Evolutionary conservation across 1,140 invertebrate species (phyloP), one percentile per base, ranked within the genome.

Genomic region (Babylonia areolata): DNA sequence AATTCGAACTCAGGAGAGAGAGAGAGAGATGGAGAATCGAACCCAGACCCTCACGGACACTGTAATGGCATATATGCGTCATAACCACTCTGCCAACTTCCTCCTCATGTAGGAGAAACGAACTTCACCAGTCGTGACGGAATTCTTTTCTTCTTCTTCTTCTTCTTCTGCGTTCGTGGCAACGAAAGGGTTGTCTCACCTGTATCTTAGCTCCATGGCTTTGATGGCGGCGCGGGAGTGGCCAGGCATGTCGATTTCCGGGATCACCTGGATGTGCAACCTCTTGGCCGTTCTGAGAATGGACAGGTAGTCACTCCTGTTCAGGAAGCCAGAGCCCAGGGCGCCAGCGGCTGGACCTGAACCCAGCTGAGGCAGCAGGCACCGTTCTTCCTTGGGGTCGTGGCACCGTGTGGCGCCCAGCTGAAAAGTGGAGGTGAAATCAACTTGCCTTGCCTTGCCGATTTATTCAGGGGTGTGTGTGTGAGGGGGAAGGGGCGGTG

Each of bases 201-300:
- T 73, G 9, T 75, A 79, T 1, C 86, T 23, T 3, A 58, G 35
- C 73, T 92, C 89, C 90, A 94, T 92, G 11, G 91, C 75, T 64
- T 87, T 90, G 31, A 94, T 91, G 58, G 92, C 93, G 17, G 93
- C 92, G 12, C 90, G 85, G 23, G 89, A 86, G 81, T 94, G 93
- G 5, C 93, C 93, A 12, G 93, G 93, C 88, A 92, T 91, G 79
- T 94, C 93, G 58, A 94, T 85, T 88, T 94, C 93, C 0, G 93
- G 93, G n/a, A 94, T 92, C 23, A 93, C 90, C 73, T 91, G 88
- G 28, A 94, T 90, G 73, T 93, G 90, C 15, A 81, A 85, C 11
- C 82, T 39, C 3, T 85, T 86, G 20, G 93, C 93, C 40, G 88
- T 87, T 1, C 42, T n/a, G 6, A 94, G 85, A 31, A 94, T 89